Base-by-base conservation (phyloP, 2,113 vertebrate species). In the Sebastes schlegelii region DNA sequence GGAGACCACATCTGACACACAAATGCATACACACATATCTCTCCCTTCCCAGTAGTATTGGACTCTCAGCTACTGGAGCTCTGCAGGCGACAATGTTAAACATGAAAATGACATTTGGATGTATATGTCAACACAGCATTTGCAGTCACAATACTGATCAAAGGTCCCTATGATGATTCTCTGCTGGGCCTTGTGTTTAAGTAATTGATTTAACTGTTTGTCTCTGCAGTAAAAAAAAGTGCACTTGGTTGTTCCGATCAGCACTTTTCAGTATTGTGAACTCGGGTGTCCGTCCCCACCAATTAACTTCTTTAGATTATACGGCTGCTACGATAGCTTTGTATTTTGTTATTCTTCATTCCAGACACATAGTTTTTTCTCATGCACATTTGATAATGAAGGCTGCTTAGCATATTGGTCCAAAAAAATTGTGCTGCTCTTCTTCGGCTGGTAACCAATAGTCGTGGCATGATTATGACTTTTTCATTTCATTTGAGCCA, bases 31-130 rank as follows among this genome's bases (percentile, higher is more conserved):
- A 48, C 75, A 81, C 60, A 72, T 8, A 1, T n/a, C 61, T 70
- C 62, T 73, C 65, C 61, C 74, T 60, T 75, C 75, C 51, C 21
- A 23, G 60, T 80, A 61, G 71, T 84, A 68, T 65, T 65, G 51
- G 81, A 72, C 71, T 55, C 46, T 69, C 57, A 23, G 23, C 70
- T 34, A 34, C 34, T 82, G 64, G 60, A 65, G 66, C 66, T 80
- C 54, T 69, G 63, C 80, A 63, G 73, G 69, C 79, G 76, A 73
- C 63, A 73, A 42, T 52, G 65, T 62, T 77, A 77, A 82, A 79
- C 64, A 80, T 80, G 63, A 74, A 88, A 82, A 88, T 77, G 86
- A 90, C 88, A 90, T 91, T 88, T 94, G 88, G 90, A 94, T 93
- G 92, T 93, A 92, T 82, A 74, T 67, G 67, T 91, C 80, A 86